These are phyloP conservation scores for Aurelia sp. DNA, from an alignment of 30 jellyfish, hydroid and myxozoan genomes.

Conservation along the genomic window DNA sequence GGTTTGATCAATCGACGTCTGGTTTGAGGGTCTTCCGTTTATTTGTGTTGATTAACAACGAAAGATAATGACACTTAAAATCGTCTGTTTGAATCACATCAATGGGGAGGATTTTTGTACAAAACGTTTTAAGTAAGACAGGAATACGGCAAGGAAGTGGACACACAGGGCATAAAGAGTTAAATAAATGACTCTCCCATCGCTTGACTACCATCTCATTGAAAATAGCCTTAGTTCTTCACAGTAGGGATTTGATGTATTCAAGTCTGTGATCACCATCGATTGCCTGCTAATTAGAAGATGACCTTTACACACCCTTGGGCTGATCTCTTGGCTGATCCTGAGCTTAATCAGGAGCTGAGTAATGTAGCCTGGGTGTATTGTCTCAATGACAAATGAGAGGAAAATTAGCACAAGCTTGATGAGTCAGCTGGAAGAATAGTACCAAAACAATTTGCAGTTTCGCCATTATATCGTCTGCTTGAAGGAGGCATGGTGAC, in stretches of 20 bases:
- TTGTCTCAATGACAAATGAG: no score
- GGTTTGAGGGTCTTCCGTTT: conserved; percentile 50
- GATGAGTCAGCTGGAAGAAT: no score
- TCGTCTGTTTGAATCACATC: background rate
- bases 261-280: background rate
- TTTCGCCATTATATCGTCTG: no score
- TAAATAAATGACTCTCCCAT: no score
- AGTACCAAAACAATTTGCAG: no score
- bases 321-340: background rate
- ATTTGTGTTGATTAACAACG: conserved; percentile 27
- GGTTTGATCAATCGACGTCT: no score
- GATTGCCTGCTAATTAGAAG: background rate
- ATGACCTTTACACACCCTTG: background rate
- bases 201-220: no score
- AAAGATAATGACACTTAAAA: conserved; percentile 18
- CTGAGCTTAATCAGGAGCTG: no score
- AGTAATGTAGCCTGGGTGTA: no score
- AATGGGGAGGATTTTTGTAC: conserved; percentile 6
- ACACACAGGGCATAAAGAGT: background rate
- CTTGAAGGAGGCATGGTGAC: no score
- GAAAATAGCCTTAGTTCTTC: no score
- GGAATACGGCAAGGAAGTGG: conserved; percentile 51
- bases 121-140: conserved; percentile 14
- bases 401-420: no score
- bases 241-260: background rate